A percentile compares a stretch with the other conserved stretches of the same genome.
phyloP scores from a whole-genome alignment of 2,113 vertebrate genomes.

The Myrmecobius fasciatus region DNA sequence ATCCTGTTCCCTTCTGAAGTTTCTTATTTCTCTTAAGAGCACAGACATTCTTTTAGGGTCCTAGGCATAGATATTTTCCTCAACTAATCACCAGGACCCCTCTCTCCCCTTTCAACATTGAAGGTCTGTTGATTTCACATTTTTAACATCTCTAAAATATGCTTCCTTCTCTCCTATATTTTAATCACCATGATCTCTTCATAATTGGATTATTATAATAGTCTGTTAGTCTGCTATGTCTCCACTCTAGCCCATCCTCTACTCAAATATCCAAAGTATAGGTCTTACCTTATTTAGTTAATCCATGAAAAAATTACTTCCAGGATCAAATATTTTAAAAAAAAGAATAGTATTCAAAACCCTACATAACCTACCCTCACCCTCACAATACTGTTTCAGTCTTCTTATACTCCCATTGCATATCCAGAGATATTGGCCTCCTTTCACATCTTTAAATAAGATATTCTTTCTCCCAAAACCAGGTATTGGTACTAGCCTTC shows the following conservation, averaged over 20 bases:
- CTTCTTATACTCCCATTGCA: neutral
- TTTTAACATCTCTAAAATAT: neutral
- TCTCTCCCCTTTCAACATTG: neutral
- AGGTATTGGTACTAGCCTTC: neutral
- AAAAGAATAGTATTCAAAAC: neutral
- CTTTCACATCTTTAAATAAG: neutral
- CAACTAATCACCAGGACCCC: neutral
- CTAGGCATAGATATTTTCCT: neutral
- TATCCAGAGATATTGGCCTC: neutral
- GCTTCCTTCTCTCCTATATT: neutral
- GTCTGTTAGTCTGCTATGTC: neutral
- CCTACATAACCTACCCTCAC: neutral
- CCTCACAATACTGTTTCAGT: neutral
- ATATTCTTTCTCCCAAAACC: neutral
- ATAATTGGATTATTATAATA: neutral
- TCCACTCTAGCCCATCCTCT: neutral
- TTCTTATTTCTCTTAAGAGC: neutral
- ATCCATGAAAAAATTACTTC: neutral
- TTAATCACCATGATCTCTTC: neutral
- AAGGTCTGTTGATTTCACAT: neutral
- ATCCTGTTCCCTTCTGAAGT: neutral
- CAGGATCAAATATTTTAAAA: neutral
- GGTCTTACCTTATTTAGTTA: neutral
- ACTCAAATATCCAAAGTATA: neutral
- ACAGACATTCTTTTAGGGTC: rapidly evolving